Conservation (phyloP, 2,888 invertebrate species). For the Ormyrus nitidulus region DNA sequence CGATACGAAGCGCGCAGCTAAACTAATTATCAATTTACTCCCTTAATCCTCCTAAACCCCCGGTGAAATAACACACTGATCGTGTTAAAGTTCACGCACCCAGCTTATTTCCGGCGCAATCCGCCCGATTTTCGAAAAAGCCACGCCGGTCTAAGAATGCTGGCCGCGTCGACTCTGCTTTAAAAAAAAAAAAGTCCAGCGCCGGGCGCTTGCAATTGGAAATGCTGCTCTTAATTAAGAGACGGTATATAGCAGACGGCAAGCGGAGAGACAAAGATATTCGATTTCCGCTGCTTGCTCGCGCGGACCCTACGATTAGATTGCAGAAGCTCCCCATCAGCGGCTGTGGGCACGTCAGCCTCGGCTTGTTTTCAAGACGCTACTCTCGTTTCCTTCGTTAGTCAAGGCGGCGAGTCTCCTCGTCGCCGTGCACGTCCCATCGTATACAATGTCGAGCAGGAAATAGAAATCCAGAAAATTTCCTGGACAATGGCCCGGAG, state of each 20-base stretch:
- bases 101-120: too few species aligned
- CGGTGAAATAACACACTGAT: too few species aligned
- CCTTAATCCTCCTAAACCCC: too few species aligned
- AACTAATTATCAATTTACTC: too few species aligned
- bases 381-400: constrained; percentile 21
- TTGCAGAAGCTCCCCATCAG: constrained; percentile 32
- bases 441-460: neutral
- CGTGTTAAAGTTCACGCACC: too few species aligned
- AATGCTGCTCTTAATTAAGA: constrained; percentile 37
- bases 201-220: constrained; percentile 1
- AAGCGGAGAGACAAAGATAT: neutral
- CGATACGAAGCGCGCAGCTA: too few species aligned
- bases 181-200: too few species aligned
- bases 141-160: too few species aligned
- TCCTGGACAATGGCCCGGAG: neutral
- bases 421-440: neutral
- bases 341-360: neutral
- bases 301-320: constrained; percentile 27
- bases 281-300: neutral
- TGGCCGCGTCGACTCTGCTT: too few species aligned
- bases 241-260: neutral
- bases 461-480: neutral
- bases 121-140: too few species aligned
- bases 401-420: constrained; percentile 17
- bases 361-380: neutral